A percentile compares a stretch with the other conserved stretches of the same genome.
Conservation (phyloP, 2,113 vertebrate genomes). For the Silurus glanis region DNA sequence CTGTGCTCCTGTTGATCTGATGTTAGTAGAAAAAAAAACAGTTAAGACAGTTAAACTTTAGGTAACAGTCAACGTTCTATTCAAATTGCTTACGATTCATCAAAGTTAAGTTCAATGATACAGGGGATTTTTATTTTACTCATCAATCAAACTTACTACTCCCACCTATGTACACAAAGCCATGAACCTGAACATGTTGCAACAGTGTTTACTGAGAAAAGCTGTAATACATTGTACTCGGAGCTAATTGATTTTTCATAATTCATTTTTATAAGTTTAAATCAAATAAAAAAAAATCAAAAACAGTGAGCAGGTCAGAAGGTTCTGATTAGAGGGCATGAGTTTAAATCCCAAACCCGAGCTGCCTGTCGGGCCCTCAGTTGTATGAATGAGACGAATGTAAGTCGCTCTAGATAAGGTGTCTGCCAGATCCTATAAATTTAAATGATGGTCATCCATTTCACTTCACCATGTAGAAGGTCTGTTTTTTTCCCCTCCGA, state of each 20-base stretch:
- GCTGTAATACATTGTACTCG: background rate
- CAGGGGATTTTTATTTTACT: background rate
- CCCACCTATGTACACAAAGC: background rate
- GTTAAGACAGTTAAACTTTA: background rate
- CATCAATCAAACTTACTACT: background rate
- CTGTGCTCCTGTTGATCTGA: slow-evolving; percentile 92
- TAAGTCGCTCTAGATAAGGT: too few species aligned
- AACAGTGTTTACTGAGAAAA: background rate
- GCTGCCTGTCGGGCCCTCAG: too few species aligned
- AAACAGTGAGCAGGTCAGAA: too few species aligned
- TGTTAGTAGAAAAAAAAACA: background rate
- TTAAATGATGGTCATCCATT: background rate
- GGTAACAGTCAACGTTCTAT: background rate
- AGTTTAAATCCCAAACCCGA: too few species aligned
- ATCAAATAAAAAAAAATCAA: background rate
- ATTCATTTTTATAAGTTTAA: background rate
- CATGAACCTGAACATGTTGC: background rate
- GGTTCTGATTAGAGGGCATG: too few species aligned
- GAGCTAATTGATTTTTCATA: background rate
- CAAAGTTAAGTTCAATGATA: background rate
- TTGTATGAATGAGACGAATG: too few species aligned
- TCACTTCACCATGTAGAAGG: background rate
- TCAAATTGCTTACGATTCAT: too few species aligned
- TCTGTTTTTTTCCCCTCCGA: background rate
- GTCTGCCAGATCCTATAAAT: too few species aligned